Base-by-base conservation (phyloP, 2,888 invertebrate species). In the Tachina grossa region DNA sequence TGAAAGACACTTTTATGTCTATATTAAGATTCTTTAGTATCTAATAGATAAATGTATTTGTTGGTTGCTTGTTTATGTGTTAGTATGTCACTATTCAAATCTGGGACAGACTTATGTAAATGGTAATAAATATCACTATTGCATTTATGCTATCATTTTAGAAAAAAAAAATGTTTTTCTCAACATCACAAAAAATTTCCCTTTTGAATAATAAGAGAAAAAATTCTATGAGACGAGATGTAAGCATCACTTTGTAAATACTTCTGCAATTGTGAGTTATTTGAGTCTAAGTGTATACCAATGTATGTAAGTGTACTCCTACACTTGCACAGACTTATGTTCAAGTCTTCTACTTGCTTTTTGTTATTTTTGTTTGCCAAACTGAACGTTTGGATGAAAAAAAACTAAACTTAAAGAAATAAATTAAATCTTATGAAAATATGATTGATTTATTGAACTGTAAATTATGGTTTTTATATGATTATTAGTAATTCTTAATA, bases 121-220 rank as follows among this genome's bases (percentile, higher is more conserved):
- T 22, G 41, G 19, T 31, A 74, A 80, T 74, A 66, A 49, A 43
- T 31, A 74, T 51, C 13, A 9, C 43, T 80, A 57, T 59, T 51
- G 80, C 66, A 66, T 74, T 66, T 51, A 8, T 74, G 65, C 51
- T 74, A 74, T 80, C 57, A 74, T 66, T 72, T 65, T 22, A 74
- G 49, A 57, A 74, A 80, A 66, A 80, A 66, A 57, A 55, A 22
- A 65, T 72, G 31, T 31, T 31, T 41, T 41, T 72, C 49, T 74
- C 43, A 31, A 16, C n/a, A 13, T 41, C 14, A 78, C 63, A 63
- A 61, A 61, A 69, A 6, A 9, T 22, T 65, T 16, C 19, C 13
- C n/a, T 31, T 6, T n/a, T 8, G 9, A 47, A 66, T 14, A 72
- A 16, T 22, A 49, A 39, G 22, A 31, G 16, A 45, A 39, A n/a